Evolutionary conservation across 2,888 invertebrate genomes (phyloP).

Genomic region (Graphium colonna): DNA sequence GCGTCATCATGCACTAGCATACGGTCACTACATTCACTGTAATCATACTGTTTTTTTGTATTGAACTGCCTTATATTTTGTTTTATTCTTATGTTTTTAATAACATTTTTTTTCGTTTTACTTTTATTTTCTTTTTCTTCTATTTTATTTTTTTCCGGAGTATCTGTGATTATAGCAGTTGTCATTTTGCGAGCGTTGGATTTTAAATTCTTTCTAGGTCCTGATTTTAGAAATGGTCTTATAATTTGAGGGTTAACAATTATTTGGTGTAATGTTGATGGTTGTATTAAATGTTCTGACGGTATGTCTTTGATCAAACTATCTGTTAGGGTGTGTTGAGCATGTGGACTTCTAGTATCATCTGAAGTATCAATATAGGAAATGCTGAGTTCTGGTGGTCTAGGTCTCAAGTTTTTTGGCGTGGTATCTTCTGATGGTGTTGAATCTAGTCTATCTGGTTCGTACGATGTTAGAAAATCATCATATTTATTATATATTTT

Average conservation of each 20-base stretch:
- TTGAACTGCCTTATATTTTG: no score
- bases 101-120: neutral
- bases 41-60: no score
- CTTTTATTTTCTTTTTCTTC: neutral
- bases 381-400: no score
- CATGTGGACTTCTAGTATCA: neutral
- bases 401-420: neutral
- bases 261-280: neutral
- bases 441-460: slow-evolving; percentile 18
- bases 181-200: slow-evolving; percentile 18
- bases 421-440: neutral
- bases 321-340: neutral
- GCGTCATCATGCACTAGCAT: no score
- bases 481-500: slow-evolving; percentile 22
- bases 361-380: neutral
- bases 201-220: slow-evolving; percentile 21
- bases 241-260: slow-evolving; percentile 16
- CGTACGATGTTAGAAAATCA: slow-evolving; percentile 22
- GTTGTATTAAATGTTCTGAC: neutral
- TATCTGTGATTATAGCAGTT: slow-evolving; percentile 24
- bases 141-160: slow-evolving; percentile 16
- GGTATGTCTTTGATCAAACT: neutral
- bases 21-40: no score
- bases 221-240: slow-evolving; percentile 24
- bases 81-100: neutral